These are phyloP conservation scores for Mimachlamys varia DNA, from an alignment of 2,888 invertebrate genomes.

Conservation along the genomic window DNA sequence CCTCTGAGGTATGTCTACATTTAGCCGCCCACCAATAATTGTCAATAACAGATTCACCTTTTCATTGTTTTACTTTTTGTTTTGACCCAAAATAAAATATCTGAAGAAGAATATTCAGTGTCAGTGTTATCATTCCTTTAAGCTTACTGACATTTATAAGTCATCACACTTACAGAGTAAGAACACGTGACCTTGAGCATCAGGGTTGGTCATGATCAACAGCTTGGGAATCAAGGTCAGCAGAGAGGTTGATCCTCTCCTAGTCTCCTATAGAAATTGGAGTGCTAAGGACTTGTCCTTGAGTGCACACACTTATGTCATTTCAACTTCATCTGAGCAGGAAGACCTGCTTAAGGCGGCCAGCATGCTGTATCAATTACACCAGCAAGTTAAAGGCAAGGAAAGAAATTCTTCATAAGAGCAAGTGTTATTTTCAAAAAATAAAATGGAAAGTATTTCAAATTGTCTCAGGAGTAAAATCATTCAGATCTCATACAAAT, in stretches of 20 bases:
- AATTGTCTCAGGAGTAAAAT: too few species aligned
- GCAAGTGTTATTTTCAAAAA: too few species aligned
- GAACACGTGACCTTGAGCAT: neutral
- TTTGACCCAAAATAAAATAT: neutral
- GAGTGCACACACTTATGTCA: neutral
- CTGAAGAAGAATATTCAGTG: neutral
- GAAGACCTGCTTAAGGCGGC: neutral
- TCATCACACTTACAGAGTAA: neutral
- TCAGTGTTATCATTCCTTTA: neutral
- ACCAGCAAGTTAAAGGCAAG: neutral
- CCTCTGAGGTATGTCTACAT: too few species aligned
- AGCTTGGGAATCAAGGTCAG: neutral
- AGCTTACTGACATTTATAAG: neutral
- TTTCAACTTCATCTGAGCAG: neutral
- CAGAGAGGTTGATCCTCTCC: neutral
- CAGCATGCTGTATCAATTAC: neutral
- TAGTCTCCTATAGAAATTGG: neutral
- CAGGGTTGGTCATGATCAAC: neutral
- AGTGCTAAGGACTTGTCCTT: neutral
- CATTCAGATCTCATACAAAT: too few species aligned
- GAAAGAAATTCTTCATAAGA: neutral
- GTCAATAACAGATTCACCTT: neutral
- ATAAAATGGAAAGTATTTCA: too few species aligned
- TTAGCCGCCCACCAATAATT: too few species aligned
- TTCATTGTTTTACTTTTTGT: neutral